phyloP scores from a whole-genome alignment of 2,888 invertebrate genomes.

The Incurvaria masculella region DNA sequence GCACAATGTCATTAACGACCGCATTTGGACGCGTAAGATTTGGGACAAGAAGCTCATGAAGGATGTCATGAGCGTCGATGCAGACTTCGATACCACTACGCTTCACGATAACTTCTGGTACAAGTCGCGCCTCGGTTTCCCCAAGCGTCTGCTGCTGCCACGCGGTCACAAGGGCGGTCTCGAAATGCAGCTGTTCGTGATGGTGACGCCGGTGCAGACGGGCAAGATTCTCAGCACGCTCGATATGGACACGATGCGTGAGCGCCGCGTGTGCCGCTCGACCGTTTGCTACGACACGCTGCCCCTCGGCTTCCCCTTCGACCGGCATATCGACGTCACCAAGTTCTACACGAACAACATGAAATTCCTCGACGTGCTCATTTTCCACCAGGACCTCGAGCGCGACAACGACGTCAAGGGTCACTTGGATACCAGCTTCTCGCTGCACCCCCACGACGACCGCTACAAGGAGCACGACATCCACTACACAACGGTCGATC shows the following conservation, averaged over 20 bases:
- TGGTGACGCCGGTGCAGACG: slow-evolving; percentile 54
- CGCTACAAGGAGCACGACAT: slow-evolving; percentile 37
- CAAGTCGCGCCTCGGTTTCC: slow-evolving; percentile 57
- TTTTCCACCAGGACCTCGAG: slow-evolving; percentile 58
- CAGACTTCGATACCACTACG: slow-evolving; percentile 44
- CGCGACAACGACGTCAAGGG: slow-evolving; percentile 28
- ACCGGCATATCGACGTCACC: slow-evolving; percentile 59
- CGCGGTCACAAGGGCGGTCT: slow-evolving; percentile 64
- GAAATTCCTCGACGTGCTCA: slow-evolving; percentile 59
- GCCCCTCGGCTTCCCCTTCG: slow-evolving; percentile 74
- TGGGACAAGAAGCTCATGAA: slow-evolving; percentile 25
- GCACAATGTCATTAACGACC: slow-evolving; percentile 60
- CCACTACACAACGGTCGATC: slow-evolving; percentile 10
- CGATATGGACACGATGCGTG: slow-evolving; percentile 45
- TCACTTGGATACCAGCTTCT: slow-evolving; percentile 29
- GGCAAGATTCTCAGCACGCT: slow-evolving; percentile 43
- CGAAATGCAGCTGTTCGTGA: slow-evolving; percentile 61
- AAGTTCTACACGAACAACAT: slow-evolving; percentile 64
- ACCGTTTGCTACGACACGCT: slow-evolving; percentile 57
- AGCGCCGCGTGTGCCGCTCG: slow-evolving; percentile 53
- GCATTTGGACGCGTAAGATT: slow-evolving; percentile 38
- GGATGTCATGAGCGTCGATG: slow-evolving; percentile 27
- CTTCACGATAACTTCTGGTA: slow-evolving; percentile 55
- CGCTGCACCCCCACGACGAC: slow-evolving; percentile 45
- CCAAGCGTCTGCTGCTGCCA: slow-evolving; percentile 67